These are phyloP conservation scores for Hetaerina titia DNA, from an alignment of 2,888 invertebrate genomes.

Conservation along the genomic window DNA sequence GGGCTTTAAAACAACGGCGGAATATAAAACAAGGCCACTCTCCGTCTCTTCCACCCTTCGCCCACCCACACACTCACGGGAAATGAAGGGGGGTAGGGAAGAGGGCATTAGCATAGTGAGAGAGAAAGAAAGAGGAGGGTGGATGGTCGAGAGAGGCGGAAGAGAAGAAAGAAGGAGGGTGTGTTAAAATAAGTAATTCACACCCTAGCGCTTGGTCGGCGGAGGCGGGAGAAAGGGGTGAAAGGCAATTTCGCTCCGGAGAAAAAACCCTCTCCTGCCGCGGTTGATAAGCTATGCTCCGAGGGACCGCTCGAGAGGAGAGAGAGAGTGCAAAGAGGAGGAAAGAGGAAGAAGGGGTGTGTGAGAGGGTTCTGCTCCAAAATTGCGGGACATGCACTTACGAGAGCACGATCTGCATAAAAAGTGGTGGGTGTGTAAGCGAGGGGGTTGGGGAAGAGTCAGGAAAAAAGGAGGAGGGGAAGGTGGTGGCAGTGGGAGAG, in stretches of 20 bases:
- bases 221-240: slow-evolving; percentile 20
- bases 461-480: background rate
- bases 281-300: slow-evolving; percentile 46
- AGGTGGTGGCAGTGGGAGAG: background rate
- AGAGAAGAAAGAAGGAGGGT: background rate
- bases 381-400: slow-evolving; percentile 62
- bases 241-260: slow-evolving; percentile 52
- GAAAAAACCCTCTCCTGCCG: slow-evolving; percentile 56
- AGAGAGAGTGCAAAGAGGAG: background rate
- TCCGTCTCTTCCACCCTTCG: background rate
- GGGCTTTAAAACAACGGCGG: slow-evolving; percentile 62
- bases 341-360: background rate
- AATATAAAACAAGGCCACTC: slow-evolving; percentile 50
- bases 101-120: slow-evolving; percentile 7
- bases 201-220: slow-evolving; percentile 11
- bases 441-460: background rate
- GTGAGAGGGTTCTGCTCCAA: slow-evolving; percentile 23
- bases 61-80: background rate
- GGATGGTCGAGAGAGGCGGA: background rate
- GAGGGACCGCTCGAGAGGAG: background rate
- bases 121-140: background rate
- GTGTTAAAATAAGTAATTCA: slow-evolving; percentile 64
- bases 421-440: background rate
- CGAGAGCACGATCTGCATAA: slow-evolving; percentile 53
- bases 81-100: background rate